phyloP scores from a whole-genome alignment of 2,113 vertebrate genomes.

The Oryzias woworae region DNA sequence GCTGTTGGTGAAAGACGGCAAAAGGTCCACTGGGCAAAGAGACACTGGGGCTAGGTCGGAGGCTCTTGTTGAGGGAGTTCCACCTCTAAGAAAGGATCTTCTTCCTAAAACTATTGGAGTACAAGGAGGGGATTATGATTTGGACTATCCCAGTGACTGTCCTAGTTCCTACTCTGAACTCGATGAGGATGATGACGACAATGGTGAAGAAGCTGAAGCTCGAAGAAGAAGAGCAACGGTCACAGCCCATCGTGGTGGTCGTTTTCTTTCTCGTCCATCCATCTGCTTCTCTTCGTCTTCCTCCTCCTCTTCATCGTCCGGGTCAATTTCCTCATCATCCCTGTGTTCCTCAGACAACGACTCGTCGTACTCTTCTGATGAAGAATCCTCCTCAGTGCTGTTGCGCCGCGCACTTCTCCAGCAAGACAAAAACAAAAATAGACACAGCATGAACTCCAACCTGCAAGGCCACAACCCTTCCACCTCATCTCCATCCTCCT shows the following conservation, averaged over 20 bases:
- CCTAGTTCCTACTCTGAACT: conserved; percentile 94
- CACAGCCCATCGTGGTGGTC: conserved; percentile 68
- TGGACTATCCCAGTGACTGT: conserved; percentile 91
- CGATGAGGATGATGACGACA: conserved; percentile 87
- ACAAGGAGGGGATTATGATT: conserved; percentile 78
- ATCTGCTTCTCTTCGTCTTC: conserved; percentile 92
- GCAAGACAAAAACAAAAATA: conserved; percentile 76
- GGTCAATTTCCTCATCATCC: conserved; percentile 93
- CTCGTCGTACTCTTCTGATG: conserved; percentile 93
- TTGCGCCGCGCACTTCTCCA: conserved; percentile 90
- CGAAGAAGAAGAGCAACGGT: conserved; percentile 36
- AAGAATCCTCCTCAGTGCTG: conserved; percentile 87
- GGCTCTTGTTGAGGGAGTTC: conserved; percentile 77
- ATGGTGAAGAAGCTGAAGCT: conserved; percentile 72
- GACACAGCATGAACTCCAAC: conserved; percentile 66
- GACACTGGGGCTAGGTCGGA: conserved; percentile 61
- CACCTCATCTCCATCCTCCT: conserved; percentile 45
- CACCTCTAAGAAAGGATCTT: conserved; percentile 79
- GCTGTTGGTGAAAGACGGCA: conserved; percentile 81
- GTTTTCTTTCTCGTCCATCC: conserved; percentile 88
- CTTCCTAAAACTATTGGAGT: conserved; percentile 55
- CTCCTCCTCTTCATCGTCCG: conserved; percentile 91
- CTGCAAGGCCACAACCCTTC: conserved; percentile 69
- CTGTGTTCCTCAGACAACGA: conserved; percentile 95
- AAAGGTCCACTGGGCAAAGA: conserved; percentile 73